Base-by-base conservation (phyloP, 2,888 invertebrate genomes). In the Luperina nickerlii region DNA sequence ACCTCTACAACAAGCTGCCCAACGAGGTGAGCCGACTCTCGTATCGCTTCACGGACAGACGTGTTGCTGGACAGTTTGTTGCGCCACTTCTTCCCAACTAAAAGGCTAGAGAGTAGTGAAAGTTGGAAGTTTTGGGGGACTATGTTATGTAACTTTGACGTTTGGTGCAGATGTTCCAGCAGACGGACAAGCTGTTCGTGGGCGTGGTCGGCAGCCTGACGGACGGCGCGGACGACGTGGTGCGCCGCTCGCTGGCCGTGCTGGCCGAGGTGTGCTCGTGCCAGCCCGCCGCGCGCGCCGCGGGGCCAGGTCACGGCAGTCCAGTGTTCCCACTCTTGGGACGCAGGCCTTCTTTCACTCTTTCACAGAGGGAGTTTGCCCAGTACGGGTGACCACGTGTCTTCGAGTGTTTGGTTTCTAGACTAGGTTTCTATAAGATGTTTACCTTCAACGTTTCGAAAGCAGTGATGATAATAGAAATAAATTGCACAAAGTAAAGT, bases 141-240 rank as follows among this genome's bases (percentile, higher is more conserved):
- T 69, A 7, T 13, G 3, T 42, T 24, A 24, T 38, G 6, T 75
- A 3, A 51, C 2, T 27, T 24, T 24, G 6, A 6, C 20, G 15
- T 45, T 38, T 15, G 32, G 45, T 38, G 11, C 93, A 98, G 98
- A 98, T 98, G 98, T 97, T 97, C 86, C 92, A 94, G 84, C 98
- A 98, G 93, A 98, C 98, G 74, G 98, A 98, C 90, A 97, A 97
- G 88, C 95, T 98, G 88, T 98, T 98, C 95, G 98, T 97, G 90
- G 98, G 98, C 79, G 97, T 99, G 76, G 97, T 99, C 94, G 97
- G 98, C 90, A 98, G 98, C 51, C 97, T 99, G 71, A 98, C 99
- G 60, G 99, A 99, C 96, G 98, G 98, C 82, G 98, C 99, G 0
- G 99, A 99, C 96, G 99, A 99, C 97, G 99, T 99, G 77, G 99